These are phyloP conservation scores for Falcunculus frontatus DNA, from an alignment of 2,113 vertebrate species.

Conservation along the genomic window DNA sequence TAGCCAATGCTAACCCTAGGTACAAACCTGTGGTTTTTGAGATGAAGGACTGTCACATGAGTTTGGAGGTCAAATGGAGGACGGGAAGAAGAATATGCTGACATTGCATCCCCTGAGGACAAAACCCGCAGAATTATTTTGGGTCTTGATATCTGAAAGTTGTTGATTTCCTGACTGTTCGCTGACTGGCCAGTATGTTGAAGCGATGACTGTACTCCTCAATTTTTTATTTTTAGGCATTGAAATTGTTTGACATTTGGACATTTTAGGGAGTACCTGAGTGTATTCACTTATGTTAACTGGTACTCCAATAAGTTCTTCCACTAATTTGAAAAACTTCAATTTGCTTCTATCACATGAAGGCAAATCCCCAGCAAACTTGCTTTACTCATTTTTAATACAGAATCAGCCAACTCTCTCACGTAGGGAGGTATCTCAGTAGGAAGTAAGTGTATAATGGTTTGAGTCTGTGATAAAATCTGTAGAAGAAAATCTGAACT, in stretches of 20 bases:
- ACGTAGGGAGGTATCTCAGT: not conserved
- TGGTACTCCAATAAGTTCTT: not conserved
- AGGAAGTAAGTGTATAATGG: not conserved
- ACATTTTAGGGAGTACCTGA: not conserved
- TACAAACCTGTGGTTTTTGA: not conserved
- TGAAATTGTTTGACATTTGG: not conserved
- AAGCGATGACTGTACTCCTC: not conserved
- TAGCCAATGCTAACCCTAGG: not conserved
- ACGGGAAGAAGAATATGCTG: not conserved
- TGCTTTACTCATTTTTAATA: not conserved
- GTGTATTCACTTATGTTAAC: not conserved
- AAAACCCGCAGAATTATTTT: not conserved
- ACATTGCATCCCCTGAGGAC: not conserved
- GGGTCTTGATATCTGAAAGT: not conserved
- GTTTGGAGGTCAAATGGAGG: not conserved
- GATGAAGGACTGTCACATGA: not conserved
- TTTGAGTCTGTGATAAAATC: not conserved
- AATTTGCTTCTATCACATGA: not conserved
- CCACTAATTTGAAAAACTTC: not conserved
- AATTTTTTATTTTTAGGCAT: not conserved
- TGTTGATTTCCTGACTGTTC: not conserved
- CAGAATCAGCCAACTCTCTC: not conserved
- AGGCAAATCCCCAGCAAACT: not conserved
- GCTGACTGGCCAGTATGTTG: not conserved
- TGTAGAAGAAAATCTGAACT: not conserved